Percentiles rank a stretch among this genome's conserved stretches.
These are phyloP conservation scores for Odontophorus gujanensis DNA, from an alignment of 2,113 vertebrate genomes.

Conservation along the genomic window DNA sequence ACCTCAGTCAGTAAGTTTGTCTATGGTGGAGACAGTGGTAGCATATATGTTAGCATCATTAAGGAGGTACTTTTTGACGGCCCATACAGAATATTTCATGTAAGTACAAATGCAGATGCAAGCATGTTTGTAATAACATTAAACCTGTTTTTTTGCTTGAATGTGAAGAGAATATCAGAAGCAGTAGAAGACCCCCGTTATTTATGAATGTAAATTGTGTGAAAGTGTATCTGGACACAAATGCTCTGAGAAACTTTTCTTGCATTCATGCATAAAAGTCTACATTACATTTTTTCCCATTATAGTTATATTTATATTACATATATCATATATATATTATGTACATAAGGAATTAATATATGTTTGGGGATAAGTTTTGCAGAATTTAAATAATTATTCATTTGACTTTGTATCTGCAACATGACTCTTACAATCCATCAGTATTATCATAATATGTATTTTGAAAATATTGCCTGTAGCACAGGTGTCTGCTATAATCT, in stretches of 20 bases:
- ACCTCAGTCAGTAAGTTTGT: background rate
- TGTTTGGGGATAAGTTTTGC: no score
- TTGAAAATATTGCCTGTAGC: background rate
- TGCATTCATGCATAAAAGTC: background rate
- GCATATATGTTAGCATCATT: background rate
- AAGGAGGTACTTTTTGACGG: rapidly evolving
- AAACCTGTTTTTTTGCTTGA: background rate
- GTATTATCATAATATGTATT: background rate
- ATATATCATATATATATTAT: no score
- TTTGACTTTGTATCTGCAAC: background rate
- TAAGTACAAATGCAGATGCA: background rate
- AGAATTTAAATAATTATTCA: no score
- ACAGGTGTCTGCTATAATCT: background rate
- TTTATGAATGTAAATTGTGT: background rate
- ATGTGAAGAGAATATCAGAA: background rate
- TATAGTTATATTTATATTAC: background rate
- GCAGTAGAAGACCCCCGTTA: background rate
- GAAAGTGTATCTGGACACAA: background rate
- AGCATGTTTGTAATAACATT: background rate
- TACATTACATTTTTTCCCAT: background rate
- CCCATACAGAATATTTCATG: background rate
- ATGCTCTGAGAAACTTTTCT: background rate
- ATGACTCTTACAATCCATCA: background rate
- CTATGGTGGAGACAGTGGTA: background rate
- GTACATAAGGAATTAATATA: no score